These are phyloP conservation scores for Menidia beryllina DNA, from an alignment of 2,113 vertebrate species.

Conservation along the genomic window DNA sequence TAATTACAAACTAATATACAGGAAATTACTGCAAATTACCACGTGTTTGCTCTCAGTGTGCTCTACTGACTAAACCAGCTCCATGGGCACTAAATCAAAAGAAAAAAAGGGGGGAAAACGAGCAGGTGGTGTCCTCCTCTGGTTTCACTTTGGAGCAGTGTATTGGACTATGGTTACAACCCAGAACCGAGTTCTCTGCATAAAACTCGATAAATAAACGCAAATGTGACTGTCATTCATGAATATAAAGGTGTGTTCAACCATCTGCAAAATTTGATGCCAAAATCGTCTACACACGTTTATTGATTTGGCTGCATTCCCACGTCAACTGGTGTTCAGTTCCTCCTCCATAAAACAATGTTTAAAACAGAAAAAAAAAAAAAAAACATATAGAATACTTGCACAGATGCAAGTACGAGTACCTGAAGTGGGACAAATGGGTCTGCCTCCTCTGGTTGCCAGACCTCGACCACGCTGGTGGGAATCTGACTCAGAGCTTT, in stretches of 20 bases:
- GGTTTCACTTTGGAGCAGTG: slow-evolving; percentile 22
- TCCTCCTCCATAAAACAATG: background rate
- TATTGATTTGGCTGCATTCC: slow-evolving; percentile 13
- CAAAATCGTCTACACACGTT: slow-evolving; percentile 29
- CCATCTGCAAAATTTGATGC: slow-evolving; percentile 10
- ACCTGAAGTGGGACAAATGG: slow-evolving; percentile 91
- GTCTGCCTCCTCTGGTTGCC: slow-evolving; percentile 93
- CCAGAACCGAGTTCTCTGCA: background rate
- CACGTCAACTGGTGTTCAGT: background rate
- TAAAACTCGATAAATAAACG: background rate
- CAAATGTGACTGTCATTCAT: background rate
- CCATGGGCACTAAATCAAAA: slow-evolving; percentile 54
- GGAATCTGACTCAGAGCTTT: slow-evolving; percentile 89
- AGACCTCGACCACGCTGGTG: slow-evolving; percentile 93
- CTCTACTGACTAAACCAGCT: slow-evolving; percentile 29
- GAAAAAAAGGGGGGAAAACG: slow-evolving; percentile 60
- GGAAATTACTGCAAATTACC: background rate
- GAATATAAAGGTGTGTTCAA: background rate
- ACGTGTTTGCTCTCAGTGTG: background rate
- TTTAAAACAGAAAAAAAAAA: background rate
- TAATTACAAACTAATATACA: background rate
- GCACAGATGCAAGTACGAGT: slow-evolving; percentile 36
- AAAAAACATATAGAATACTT: no score
- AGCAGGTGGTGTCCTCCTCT: slow-evolving; percentile 44
- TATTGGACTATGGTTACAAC: background rate